Percentiles rank a stretch among this genome's conserved stretches.
Conservation (phyloP, 2,113 vertebrate species). For the Pandion haliaetus region DNA sequence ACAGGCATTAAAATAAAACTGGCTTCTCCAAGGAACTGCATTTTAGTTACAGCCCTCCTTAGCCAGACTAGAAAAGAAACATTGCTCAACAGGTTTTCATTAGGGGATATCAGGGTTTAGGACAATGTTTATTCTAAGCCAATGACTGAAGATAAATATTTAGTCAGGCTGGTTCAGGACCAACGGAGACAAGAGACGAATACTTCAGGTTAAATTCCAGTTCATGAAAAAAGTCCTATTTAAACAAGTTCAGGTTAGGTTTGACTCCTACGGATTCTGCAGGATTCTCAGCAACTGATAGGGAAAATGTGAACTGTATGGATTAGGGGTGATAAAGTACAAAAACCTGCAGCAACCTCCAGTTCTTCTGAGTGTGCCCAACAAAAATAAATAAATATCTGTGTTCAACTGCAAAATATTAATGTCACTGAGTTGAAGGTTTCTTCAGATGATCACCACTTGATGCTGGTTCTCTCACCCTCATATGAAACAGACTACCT, state of each 20-base stretch:
- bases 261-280: not conserved
- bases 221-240: not conserved
- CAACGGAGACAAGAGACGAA: not conserved
- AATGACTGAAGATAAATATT: not conserved
- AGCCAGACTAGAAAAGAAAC: not conserved
- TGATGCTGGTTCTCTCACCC: not conserved
- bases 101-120: not conserved
- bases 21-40: not conserved
- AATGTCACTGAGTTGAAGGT: not conserved
- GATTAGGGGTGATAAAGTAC: not conserved
- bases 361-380: not conserved
- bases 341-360: not conserved
- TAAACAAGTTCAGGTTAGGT: not conserved
- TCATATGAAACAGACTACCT: not conserved
- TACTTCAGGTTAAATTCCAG: not conserved
- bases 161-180: not conserved
- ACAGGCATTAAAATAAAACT: not conserved
- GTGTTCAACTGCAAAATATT: not conserved
- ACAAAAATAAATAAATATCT: not conserved
- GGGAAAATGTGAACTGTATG: not conserved
- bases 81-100: not conserved
- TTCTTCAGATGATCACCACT: not conserved
- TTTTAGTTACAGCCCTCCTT: not conserved
- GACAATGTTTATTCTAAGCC: not conserved
- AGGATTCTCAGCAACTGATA: not conserved